These are phyloP conservation scores for Prionailurus viverrinus DNA, from an alignment of 2,113 vertebrate species.

Conservation along the genomic window DNA sequence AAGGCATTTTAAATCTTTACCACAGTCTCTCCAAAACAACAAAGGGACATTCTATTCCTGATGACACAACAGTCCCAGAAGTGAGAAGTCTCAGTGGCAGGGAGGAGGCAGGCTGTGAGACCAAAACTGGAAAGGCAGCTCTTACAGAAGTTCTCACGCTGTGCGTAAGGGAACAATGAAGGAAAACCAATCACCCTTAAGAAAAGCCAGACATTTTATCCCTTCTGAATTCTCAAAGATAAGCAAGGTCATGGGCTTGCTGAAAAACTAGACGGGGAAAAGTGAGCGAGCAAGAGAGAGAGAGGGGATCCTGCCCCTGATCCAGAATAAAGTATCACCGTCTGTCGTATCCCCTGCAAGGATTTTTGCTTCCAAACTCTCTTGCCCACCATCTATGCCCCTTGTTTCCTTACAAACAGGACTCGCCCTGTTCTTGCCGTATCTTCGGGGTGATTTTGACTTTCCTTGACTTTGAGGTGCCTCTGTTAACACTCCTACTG, in stretches of 20 bases:
- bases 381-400: not conserved
- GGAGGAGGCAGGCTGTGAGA: not conserved
- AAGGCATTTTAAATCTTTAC: conserved; percentile 28
- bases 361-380: conserved; percentile 26
- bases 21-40: not conserved
- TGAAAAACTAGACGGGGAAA: not conserved
- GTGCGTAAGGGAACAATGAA: not conserved
- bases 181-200: not conserved
- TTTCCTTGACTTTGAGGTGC: not conserved
- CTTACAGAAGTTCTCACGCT: not conserved
- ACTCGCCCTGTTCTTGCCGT: not conserved
- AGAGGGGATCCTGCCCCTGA: not conserved
- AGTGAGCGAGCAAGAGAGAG: accelerated
- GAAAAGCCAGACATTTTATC: not conserved
- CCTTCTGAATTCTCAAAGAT: conserved; percentile 40
- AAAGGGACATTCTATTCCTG: not conserved
- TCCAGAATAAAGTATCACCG: not conserved
- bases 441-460: not conserved
- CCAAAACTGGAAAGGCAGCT: not conserved
- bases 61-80: not conserved
- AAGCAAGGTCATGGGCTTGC: not conserved
- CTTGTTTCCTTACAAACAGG: not conserved
- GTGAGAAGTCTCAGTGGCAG: not conserved
- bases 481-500: not conserved
- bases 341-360: not conserved